phyloP scores from a whole-genome alignment of 2,888 invertebrate species.

The Thera britannica region DNA sequence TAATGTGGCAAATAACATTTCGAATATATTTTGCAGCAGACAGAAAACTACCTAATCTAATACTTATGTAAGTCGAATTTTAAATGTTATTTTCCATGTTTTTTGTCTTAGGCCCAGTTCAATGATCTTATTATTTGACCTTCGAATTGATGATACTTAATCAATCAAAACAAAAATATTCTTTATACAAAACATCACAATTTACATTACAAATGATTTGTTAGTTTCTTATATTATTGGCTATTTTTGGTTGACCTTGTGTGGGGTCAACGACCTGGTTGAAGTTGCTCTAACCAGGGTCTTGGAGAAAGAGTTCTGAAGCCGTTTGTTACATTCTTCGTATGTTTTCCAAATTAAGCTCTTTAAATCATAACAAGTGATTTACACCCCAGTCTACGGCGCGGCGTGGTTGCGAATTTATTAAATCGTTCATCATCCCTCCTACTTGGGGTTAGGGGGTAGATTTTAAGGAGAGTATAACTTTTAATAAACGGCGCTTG shows the following conservation, averaged over 20 bases:
- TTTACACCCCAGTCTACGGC: conserved; percentile 47
- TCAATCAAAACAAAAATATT: background rate
- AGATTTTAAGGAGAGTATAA: conserved; percentile 12
- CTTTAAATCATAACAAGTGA: conserved; percentile 50
- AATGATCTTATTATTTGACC: background rate
- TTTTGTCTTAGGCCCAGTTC: background rate
- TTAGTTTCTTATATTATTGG: background rate
- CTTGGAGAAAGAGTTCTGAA: background rate
- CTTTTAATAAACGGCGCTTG: conserved; percentile 27
- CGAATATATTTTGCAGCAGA: background rate
- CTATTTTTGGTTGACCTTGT: background rate
- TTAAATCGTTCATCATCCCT: conserved; percentile 62
- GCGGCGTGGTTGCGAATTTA: conserved; percentile 53
- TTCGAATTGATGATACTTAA: background rate
- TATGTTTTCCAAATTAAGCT: conserved; percentile 42
- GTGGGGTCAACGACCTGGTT: background rate
- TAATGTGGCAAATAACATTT: no score
- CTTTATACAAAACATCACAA: background rate
- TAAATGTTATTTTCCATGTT: background rate
- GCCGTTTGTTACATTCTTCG: conserved; percentile 11
- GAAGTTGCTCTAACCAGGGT: background rate
- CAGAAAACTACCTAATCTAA: background rate
- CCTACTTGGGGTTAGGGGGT: conserved; percentile 36
- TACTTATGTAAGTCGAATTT: background rate
- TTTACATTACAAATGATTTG: background rate